Evolutionary conservation across 2,888 invertebrate genomes (phyloP).

Genomic region (Malachius bipustulatus): DNA sequence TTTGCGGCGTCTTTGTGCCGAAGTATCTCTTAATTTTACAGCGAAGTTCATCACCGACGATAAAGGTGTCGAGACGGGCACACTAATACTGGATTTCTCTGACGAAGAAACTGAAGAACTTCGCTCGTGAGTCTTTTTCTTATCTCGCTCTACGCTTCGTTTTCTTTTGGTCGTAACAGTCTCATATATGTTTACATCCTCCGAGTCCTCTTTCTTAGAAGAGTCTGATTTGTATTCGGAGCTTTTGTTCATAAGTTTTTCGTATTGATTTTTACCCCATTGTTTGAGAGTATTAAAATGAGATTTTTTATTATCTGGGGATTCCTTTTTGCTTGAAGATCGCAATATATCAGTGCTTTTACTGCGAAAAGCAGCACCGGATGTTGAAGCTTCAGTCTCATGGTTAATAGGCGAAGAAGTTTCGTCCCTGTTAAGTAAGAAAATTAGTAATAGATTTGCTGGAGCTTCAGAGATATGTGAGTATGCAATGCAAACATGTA

Average conservation of each 20-base stretch:
- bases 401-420: constrained; percentile 26
- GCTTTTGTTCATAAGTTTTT: constrained; percentile 59
- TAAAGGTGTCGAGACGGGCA: constrained; percentile 42
- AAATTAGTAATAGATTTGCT: too few species aligned
- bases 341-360: constrained; percentile 64
- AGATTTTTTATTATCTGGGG: constrained; percentile 50
- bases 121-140: constrained; percentile 58
- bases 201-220: constrained; percentile 40
- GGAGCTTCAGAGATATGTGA: too few species aligned
- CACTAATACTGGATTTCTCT: constrained; percentile 51
- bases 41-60: constrained; percentile 47
- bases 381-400: constrained; percentile 42
- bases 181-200: constrained; percentile 54
- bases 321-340: constrained; percentile 43
- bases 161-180: constrained; percentile 52
- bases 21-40: constrained; percentile 67
- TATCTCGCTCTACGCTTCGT: constrained; percentile 48
- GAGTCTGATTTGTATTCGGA: constrained; percentile 43
- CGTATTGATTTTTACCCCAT: constrained; percentile 71
- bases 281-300: constrained; percentile 74
- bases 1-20: constrained; percentile 56
- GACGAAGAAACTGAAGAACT: constrained; percentile 63
- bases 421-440: constrained; percentile 33
- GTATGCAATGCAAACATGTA: too few species aligned
- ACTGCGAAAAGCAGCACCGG: constrained; percentile 49